These are phyloP conservation scores for Naso thynnoides DNA, from an alignment of 2,797 vertebrate genomes.

Conservation along the genomic window DNA sequence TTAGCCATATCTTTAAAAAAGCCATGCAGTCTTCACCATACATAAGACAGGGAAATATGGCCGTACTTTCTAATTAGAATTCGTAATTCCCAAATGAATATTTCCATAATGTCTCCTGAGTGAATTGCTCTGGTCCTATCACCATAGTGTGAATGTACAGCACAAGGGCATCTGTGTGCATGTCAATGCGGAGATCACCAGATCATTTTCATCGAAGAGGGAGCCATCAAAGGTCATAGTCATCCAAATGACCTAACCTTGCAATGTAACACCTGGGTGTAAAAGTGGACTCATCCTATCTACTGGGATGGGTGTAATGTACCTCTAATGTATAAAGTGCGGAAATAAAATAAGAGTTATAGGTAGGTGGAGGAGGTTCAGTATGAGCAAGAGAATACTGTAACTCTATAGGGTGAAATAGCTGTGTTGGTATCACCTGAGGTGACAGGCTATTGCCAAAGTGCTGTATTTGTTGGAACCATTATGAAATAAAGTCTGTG, in stretches of 20 bases:
- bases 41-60: conserved; percentile 55
- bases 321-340: conserved; percentile 85
- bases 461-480: conserved; percentile 90
- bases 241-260: conserved; percentile 86
- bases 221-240: conserved; percentile 84
- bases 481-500: conserved; percentile 87
- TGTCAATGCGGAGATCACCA: conserved; percentile 78
- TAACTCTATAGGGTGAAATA: conserved; percentile 83
- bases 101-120: conserved; percentile 79
- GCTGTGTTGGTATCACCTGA: conserved; percentile 84
- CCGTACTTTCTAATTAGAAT: conserved; percentile 75
- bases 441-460: conserved; percentile 88
- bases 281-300: conserved; percentile 87
- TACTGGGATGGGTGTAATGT: conserved; percentile 84
- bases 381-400: conserved; percentile 69
- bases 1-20: conserved; percentile 30
- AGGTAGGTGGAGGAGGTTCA: conserved; percentile 72
- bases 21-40: conserved; percentile 27
- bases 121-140: conserved; percentile 77
- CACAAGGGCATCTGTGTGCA: conserved; percentile 79
- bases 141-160: conserved; percentile 67
- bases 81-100: conserved; percentile 77
- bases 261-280: conserved; percentile 86
- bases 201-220: conserved; percentile 84
- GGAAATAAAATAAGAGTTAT: conserved; percentile 86